Evolutionary conservation across 2,888 invertebrate genomes (phyloP), one percentile per base, ranked within the genome.

Genomic region (Craniophora ligustri): DNA sequence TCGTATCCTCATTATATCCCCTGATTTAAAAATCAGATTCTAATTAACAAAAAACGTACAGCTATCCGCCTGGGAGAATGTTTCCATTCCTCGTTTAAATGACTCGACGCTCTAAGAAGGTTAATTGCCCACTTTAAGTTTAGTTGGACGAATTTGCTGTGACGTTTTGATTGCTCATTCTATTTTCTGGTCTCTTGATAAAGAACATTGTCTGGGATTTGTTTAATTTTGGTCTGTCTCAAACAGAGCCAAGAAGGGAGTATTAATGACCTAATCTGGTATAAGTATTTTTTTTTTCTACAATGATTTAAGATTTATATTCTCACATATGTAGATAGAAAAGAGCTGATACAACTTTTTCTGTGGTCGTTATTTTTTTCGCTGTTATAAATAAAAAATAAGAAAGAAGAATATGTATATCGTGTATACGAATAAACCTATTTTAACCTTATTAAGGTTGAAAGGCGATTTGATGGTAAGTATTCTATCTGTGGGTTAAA

Each of bases 61-160:
- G 30, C 19, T 41, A 42, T 42, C 53, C n/a, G 28, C 35, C 14
- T 41, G 28, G 15, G 35, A 36, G 19, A 58, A 50, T 44, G 48
- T 57, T 47, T 50, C 56, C 53, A 51, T 50, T 54, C 23, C 32
- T 64, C 41, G 47, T 51, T 44, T 54, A 55, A 63, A 62, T 57
- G 49, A 60, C 45, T 45, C 48, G 19, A 56, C 55, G 30, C 59
- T 50, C 44, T 13, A 26, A 15, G 35, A 60, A 67, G 63, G 64
- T 65, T 72, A 72, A 75, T 68, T 62, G 53, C 35, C 23, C 56
- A 61, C 51, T 72, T 66, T 55, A 60, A 58, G 47, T 46, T 62
- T 61, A 23, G 38, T 48, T 60, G 44, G 34, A 55, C 42, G 58
- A 48, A 63, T 60, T 46, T 47, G 45, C 19, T 41, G 42, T 26